A percentile compares a stretch with the other conserved stretches of the same genome.
Conservation (phyloP, 2,113 vertebrate genomes). For the Ondatra zibethicus region DNA sequence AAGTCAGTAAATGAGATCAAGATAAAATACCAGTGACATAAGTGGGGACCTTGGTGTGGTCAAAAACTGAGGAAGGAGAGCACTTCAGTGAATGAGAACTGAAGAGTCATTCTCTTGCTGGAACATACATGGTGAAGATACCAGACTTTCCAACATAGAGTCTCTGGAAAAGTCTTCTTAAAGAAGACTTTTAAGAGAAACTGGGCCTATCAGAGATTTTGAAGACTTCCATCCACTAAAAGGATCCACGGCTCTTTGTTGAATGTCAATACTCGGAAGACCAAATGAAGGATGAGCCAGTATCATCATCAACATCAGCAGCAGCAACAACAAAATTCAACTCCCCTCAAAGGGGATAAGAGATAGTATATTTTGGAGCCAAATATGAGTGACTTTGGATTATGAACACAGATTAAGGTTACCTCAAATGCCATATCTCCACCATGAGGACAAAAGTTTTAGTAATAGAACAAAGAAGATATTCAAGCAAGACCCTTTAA, state of each 20-base stretch:
- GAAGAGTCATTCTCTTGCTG: background rate
- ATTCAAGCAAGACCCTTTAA: no score
- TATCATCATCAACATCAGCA: background rate
- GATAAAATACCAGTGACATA: background rate
- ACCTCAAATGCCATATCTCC: background rate
- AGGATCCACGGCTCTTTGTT: background rate
- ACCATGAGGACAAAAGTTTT: background rate
- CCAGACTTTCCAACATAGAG: background rate
- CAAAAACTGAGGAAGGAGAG: background rate
- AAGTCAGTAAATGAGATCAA: background rate
- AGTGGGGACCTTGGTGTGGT: background rate
- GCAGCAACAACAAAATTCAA: background rate
- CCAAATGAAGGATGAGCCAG: background rate
- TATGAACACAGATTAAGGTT: background rate
- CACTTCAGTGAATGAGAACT: background rate
- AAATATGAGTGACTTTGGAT: background rate
- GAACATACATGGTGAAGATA: background rate
- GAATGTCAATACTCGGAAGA: background rate
- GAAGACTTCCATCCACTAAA: background rate
- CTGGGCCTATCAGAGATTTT: background rate
- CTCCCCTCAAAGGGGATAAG: background rate
- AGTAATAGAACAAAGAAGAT: no score
- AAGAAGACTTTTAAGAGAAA: background rate
- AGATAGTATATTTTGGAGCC: background rate
- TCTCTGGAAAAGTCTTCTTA: background rate